Percentiles rank a stretch among this genome's conserved stretches.
Evolutionary conservation across 2,113 vertebrate genomes (phyloP).

Genomic region (Melanostigma gelatinosum): DNA sequence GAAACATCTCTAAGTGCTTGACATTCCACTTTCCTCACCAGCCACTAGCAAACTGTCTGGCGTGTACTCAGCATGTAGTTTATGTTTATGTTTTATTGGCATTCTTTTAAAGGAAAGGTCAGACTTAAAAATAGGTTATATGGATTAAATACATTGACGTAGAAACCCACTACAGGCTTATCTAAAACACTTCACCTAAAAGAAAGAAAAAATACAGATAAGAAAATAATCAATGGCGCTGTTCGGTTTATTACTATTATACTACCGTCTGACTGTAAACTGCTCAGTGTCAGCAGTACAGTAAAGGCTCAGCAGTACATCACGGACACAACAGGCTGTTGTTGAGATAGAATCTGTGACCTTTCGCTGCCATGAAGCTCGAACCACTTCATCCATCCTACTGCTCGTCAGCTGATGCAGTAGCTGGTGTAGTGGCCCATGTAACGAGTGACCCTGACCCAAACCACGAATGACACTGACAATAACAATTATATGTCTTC

Average conservation of each 20-base stretch:
- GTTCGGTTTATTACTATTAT: neutral
- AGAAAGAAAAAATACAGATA: neutral
- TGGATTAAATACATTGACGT: neutral
- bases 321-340: neutral
- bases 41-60: too few relatives aligned
- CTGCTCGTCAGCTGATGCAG: neutral
- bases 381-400: constrained; percentile 7
- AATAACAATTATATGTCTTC: neutral
- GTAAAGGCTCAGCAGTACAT: neutral
- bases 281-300: neutral
- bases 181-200: neutral
- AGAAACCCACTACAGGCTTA: neutral
- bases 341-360: constrained; percentile 30
- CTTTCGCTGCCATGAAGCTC: constrained; percentile 12
- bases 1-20: too few relatives aligned
- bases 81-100: too few relatives aligned
- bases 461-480: neutral
- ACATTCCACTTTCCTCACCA: too few relatives aligned
- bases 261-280: neutral
- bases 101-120: too few relatives aligned
- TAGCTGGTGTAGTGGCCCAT: neutral
- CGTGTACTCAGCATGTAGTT: too few relatives aligned
- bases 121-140: too few relatives aligned
- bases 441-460: neutral
- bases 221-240: neutral